Conservation (phyloP, 2,888 invertebrate species). For the Frankliniella intonsa region DNA sequence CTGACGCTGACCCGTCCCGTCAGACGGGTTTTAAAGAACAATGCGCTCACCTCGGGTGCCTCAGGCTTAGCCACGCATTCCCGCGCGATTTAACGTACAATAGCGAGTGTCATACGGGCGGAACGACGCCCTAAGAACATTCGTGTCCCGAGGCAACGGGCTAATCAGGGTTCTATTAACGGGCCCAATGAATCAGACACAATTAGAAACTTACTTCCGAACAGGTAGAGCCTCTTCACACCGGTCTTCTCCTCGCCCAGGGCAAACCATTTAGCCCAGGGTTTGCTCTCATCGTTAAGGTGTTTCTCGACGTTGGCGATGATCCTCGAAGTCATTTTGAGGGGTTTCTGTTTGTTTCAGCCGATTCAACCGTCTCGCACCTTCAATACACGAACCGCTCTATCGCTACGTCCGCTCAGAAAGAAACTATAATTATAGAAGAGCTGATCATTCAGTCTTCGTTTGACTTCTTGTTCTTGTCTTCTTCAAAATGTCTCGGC, state of each 20-base stretch:
- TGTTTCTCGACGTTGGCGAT: slow-evolving; percentile 58
- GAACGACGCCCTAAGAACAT: neutral
- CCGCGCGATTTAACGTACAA: neutral
- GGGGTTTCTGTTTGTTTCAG: neutral
- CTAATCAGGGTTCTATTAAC: too few relatives aligned
- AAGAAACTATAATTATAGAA: slow-evolving; percentile 25
- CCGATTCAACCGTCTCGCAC: neutral
- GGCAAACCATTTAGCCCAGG: slow-evolving; percentile 65
- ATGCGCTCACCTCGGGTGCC: neutral
- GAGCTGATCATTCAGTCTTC: slow-evolving; percentile 20
- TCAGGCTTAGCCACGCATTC: neutral
- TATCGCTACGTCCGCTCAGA: slow-evolving; percentile 6
- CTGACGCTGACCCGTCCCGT: neutral
- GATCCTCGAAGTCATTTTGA: slow-evolving; percentile 44
- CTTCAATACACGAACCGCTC: neutral
- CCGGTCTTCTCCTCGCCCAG: slow-evolving; percentile 66
- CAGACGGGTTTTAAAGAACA: neutral
- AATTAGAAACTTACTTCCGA: slow-evolving; percentile 60
- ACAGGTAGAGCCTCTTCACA: slow-evolving; percentile 68
- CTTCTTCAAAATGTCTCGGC: slow-evolving; percentile 4
- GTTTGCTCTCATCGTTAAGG: slow-evolving; percentile 63
- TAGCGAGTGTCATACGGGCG: neutral
- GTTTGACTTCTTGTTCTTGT: slow-evolving; percentile 21
- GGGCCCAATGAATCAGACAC: too few relatives aligned
- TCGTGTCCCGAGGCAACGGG: neutral